phyloP scores from a whole-genome alignment of 2,888 invertebrate species.

The Chymomyza caudatula region DNA sequence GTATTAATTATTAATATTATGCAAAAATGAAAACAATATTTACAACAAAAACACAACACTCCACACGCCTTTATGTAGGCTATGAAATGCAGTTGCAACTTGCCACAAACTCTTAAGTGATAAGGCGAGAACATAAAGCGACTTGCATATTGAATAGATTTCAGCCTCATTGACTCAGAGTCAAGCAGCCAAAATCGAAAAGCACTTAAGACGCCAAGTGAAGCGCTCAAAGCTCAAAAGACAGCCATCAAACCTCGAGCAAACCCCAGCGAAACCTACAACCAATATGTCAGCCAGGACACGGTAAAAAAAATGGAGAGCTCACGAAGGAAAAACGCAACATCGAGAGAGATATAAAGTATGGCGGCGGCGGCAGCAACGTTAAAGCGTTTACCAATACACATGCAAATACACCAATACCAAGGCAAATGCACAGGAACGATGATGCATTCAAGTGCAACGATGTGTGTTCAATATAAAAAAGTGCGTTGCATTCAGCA shows the following conservation, averaged over 20 bases:
- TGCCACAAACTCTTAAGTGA: neutral
- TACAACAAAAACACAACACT: neutral
- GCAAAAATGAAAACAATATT: conserved; percentile 1
- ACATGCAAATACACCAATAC: neutral
- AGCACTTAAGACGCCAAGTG: conserved; percentile 53
- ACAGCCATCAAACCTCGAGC: neutral
- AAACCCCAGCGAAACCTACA: neutral
- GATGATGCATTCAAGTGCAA: conserved; percentile 52
- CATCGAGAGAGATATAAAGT: neutral
- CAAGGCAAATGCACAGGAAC: neutral
- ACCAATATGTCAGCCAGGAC: neutral
- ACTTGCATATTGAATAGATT: conserved; percentile 34
- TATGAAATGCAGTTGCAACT: neutral
- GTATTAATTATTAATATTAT: conserved; percentile 46
- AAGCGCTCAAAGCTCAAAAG: conserved; percentile 27
- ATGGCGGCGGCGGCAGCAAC: neutral
- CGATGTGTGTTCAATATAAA: conserved; percentile 53
- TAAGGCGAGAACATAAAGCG: neutral
- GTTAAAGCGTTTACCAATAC: neutral
- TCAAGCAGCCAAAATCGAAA: conserved; percentile 40
- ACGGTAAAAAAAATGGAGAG: neutral
- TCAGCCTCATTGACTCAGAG: conserved; percentile 42
- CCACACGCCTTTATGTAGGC: neutral
- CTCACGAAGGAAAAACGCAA: neutral
- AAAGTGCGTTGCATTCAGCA: conserved; percentile 13